These are phyloP conservation scores for Hydropsyche tenuis DNA, from an alignment of 1,140 invertebrate genomes.

Conservation along the genomic window DNA sequence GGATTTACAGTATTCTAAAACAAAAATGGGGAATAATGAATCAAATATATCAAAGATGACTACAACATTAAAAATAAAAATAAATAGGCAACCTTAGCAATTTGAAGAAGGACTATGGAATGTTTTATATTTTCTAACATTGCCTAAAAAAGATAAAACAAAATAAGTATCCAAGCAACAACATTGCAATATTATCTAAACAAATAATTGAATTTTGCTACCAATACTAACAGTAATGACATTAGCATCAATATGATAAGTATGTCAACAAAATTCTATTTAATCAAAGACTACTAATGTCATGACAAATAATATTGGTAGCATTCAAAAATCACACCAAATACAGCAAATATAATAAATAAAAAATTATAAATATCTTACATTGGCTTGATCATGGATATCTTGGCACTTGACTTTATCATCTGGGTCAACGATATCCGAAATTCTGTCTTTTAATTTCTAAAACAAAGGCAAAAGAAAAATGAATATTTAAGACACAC, in stretches of 20 bases:
- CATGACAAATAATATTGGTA: too few species aligned
- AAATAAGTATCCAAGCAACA: too few species aligned
- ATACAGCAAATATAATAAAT: slow-evolving; percentile 12
- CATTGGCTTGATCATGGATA: slow-evolving; percentile 69
- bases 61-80: neutral
- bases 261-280: too few species aligned
- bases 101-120: slow-evolving; percentile 95
- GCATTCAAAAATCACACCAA: slow-evolving; percentile 3
- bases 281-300: too few species aligned
- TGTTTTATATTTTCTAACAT: slow-evolving; percentile 96
- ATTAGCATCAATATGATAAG: too few species aligned
- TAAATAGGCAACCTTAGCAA: slow-evolving; percentile 81
- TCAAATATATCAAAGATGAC: too few species aligned
- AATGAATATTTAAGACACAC: too few species aligned
- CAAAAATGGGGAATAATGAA: neutral
- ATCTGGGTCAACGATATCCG: slow-evolving; percentile 67
- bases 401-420: slow-evolving; percentile 71
- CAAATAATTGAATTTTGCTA: too few species aligned
- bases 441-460: slow-evolving; percentile 72
- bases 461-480: slow-evolving; percentile 55
- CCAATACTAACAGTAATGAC: too few species aligned
- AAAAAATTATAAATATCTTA: slow-evolving; percentile 55
- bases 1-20: slow-evolving; percentile 86
- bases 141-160: slow-evolving; percentile 64
- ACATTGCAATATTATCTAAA: slow-evolving; percentile 12